Conservation (phyloP, 2,113 vertebrate genomes). For the Laticauda laticaudata region DNA sequence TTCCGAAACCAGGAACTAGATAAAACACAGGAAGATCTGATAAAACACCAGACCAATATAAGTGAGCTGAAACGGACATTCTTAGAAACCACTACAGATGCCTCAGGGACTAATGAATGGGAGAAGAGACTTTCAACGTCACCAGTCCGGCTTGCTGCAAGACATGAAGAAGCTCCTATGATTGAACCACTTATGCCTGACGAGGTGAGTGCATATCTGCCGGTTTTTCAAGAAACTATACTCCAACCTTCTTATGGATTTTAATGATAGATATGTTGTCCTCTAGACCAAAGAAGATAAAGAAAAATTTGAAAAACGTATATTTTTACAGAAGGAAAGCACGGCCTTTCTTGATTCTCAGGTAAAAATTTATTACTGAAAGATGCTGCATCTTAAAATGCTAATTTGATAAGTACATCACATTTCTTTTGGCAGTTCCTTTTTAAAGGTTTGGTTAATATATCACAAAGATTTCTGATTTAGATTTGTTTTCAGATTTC, state of each 20-base stretch:
- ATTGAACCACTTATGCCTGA: constrained; percentile 88
- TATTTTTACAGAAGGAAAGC: constrained; percentile 78
- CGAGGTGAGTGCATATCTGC: constrained; percentile 78
- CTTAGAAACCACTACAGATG: constrained; percentile 81
- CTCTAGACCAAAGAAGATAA: constrained; percentile 80
- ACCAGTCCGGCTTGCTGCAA: constrained; percentile 77
- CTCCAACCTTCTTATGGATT: background rate
- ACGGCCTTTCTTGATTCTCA: constrained; percentile 77
- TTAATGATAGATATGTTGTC: constrained; percentile 43
- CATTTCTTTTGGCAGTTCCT: constrained; percentile 45
- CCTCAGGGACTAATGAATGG: constrained; percentile 82
- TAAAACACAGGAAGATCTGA: constrained; percentile 81
- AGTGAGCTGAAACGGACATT: constrained; percentile 94
- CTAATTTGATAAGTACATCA: constrained; percentile 30
- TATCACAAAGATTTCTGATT: background rate
- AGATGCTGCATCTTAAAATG: constrained; percentile 31
- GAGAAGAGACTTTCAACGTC: constrained; percentile 90
- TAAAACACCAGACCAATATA: constrained; percentile 92
- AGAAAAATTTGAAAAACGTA: constrained; percentile 77
- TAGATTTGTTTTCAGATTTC: constrained; percentile 33
- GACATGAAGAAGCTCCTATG: constrained; percentile 84
- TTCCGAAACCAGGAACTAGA: constrained; percentile 74
- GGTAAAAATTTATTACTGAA: constrained; percentile 68
- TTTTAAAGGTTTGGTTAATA: background rate
- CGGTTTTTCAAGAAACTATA: constrained; percentile 23